Percentiles rank a stretch among this genome's conserved stretches.
Evolutionary conservation across 2,797 vertebrate species (phyloP).

Genomic region (Muscicapa striata): DNA sequence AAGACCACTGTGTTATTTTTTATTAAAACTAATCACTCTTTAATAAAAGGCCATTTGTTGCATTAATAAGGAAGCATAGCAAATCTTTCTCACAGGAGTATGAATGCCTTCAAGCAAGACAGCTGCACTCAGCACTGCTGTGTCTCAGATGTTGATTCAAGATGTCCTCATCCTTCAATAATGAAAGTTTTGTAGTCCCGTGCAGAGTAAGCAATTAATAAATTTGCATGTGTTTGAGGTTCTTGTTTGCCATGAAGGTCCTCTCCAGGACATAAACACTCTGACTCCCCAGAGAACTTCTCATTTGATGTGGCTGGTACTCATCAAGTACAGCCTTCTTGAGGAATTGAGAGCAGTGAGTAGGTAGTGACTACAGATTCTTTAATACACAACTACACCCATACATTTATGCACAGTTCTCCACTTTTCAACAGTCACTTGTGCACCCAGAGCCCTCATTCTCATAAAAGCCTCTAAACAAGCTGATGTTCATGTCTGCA

Average conservation of each 20-base stretch:
- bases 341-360: not conserved
- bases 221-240: not conserved
- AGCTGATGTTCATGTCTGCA: not conserved
- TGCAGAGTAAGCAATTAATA: not conserved
- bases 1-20: not conserved
- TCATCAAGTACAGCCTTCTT: not conserved
- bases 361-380: not conserved
- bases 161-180: not conserved
- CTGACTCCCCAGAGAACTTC: not conserved
- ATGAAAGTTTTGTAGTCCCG: not conserved
- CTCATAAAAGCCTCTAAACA: not conserved
- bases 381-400: accelerated
- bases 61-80: not conserved
- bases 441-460: not conserved
- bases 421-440: not conserved
- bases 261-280: not conserved
- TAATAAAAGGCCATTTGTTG: not conserved
- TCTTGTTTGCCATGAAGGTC: not conserved
- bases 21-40: not conserved
- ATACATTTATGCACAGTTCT: not conserved
- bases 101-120: not conserved
- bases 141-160: not conserved
- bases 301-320: not conserved
- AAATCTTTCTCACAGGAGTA: not conserved
- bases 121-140: not conserved